A percentile compares a stretch with the other conserved stretches of the same genome.
phyloP scores from a whole-genome alignment of 1,140 invertebrate genomes.

The Drosophila nigrodunni region DNA sequence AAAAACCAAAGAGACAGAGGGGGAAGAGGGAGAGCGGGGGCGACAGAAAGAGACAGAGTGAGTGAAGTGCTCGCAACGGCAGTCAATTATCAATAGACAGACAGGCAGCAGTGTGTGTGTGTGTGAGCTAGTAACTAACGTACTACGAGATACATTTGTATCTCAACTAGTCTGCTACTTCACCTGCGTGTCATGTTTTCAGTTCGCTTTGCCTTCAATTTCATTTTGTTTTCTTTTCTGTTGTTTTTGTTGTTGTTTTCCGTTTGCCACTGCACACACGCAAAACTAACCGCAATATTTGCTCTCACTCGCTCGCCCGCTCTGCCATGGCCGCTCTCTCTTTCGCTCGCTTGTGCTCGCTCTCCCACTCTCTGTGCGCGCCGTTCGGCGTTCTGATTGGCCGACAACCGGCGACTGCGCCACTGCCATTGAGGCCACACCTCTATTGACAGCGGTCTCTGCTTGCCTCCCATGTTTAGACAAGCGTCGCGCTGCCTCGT shows the following conservation, averaged over 20 bases:
- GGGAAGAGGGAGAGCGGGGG: constrained; percentile 17
- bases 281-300: constrained; percentile 59
- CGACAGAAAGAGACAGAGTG: neutral
- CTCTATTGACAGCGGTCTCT: constrained; percentile 61
- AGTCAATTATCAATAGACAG: constrained; percentile 78
- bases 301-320: constrained; percentile 12
- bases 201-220: constrained; percentile 39
- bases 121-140: constrained; percentile 39
- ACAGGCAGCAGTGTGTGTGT: constrained; percentile 26
- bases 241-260: constrained; percentile 3
- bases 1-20: constrained; percentile 22
- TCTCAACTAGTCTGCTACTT: constrained; percentile 50
- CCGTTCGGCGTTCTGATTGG: constrained; percentile 57
- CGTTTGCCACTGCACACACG: constrained; percentile 67
- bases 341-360: neutral
- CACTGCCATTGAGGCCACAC: constrained; percentile 70
- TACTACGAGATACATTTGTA: constrained; percentile 60
- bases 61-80: constrained; percentile 53
- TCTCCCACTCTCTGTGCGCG: constrained; percentile 30
- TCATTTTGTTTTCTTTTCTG: constrained; percentile 52
- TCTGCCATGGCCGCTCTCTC: constrained; percentile 34
- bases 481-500: constrained; percentile 16
- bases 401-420: constrained; percentile 66
- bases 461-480: constrained; percentile 44
- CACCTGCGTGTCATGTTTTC: constrained; percentile 67